phyloP scores from a whole-genome alignment of 2,113 vertebrate genomes.

The Dasyprocta punctata region DNA sequence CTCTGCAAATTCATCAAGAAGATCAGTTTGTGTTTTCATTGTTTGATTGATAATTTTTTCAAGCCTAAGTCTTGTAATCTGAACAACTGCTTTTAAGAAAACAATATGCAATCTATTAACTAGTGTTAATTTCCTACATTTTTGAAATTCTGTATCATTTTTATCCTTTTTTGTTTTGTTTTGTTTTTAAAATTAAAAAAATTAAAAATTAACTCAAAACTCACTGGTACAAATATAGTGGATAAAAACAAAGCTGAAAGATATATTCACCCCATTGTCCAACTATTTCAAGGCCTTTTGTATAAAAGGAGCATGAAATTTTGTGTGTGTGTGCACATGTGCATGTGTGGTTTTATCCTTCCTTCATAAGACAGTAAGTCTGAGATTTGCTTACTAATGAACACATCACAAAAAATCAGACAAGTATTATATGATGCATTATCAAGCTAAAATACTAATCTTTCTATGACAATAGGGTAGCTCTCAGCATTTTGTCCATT shows the following conservation, averaged over 20 bases:
- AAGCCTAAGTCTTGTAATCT: no score
- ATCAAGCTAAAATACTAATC: background rate
- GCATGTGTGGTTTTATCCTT: background rate
- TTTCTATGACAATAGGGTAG: background rate
- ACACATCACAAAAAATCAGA: background rate
- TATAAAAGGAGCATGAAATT: background rate
- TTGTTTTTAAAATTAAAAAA: no score
- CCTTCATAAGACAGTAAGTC: background rate
- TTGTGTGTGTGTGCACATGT: no score
- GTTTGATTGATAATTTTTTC: no score
- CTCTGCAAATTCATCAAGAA: no score
- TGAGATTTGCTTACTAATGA: background rate
- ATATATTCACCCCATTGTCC: background rate
- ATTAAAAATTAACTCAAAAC: background rate
- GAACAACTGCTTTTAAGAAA: no score
- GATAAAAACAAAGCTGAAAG: background rate
- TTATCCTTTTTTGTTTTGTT: no score
- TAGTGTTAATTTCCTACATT: no score
- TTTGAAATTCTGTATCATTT: no score
- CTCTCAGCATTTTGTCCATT: background rate
- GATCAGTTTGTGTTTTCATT: no score
- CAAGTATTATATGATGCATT: background rate
- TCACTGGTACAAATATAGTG: background rate
- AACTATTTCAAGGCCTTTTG: background rate
- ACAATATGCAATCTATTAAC: no score